Percentiles rank a stretch among this genome's conserved stretches.
Evolutionary conservation across 2,888 invertebrate genomes (phyloP).

Genomic region (Hemaris fuciformis): DNA sequence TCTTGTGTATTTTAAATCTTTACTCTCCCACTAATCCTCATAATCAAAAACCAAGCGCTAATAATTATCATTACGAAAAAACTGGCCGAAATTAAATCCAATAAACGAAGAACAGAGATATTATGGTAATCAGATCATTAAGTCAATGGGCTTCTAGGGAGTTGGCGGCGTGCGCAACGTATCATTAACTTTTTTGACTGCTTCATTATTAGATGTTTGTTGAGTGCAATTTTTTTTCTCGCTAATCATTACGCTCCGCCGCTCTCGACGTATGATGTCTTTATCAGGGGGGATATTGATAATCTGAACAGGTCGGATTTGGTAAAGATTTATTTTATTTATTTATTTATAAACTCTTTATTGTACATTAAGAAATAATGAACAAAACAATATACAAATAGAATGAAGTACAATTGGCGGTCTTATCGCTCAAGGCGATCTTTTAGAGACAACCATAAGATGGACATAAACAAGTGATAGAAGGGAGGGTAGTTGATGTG

Average conservation of each 20-base stretch:
- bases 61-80: constrained; percentile 17
- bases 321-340: neutral
- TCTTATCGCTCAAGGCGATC: too few species aligned
- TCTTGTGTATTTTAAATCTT: neutral
- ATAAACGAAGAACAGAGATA: constrained; percentile 44
- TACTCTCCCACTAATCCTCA: neutral
- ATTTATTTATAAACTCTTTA: too few species aligned
- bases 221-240: constrained; percentile 43
- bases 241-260: constrained; percentile 38
- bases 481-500: too few species aligned
- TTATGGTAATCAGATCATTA: constrained; percentile 65
- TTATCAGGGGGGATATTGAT: constrained; percentile 44
- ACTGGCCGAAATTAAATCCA: constrained; percentile 38
- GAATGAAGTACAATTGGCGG: too few species aligned
- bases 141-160: constrained; percentile 56
- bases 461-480: too few species aligned
- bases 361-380: too few species aligned
- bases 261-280: constrained; percentile 42
- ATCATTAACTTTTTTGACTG: constrained; percentile 53
- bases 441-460: too few species aligned
- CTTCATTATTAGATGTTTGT: constrained; percentile 59
- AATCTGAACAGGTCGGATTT: constrained; percentile 22
- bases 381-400: too few species aligned
- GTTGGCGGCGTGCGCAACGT: constrained; percentile 53
- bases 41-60: neutral